Evolutionary conservation across 1,140 invertebrate species (phyloP).

Genomic region (Melanaphis sacchari): DNA sequence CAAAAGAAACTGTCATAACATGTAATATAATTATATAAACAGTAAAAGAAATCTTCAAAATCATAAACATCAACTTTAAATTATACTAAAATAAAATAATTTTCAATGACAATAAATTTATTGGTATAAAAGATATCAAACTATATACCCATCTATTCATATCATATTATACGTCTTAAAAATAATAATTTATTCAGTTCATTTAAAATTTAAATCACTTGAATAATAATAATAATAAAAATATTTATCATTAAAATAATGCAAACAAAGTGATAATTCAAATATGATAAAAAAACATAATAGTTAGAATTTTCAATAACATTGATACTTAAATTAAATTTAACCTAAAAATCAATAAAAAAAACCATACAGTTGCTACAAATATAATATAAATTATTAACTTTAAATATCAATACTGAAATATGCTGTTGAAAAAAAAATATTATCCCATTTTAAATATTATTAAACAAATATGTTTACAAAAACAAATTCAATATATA

Average conservation of each 20-base stretch:
- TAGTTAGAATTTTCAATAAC: background rate
- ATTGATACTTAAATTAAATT: background rate
- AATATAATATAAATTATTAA: background rate
- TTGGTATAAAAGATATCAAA: background rate
- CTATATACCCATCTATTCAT: background rate
- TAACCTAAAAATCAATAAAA: background rate
- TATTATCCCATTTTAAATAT: background rate
- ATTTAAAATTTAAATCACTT: background rate
- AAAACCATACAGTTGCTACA: background rate
- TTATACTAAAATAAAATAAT: background rate
- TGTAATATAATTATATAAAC: background rate
- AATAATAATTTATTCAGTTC: background rate
- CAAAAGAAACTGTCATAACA: background rate
- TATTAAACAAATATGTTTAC: fast-evolving
- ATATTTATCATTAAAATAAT: background rate
- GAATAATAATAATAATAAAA: background rate
- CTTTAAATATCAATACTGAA: background rate
- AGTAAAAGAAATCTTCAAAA: background rate
- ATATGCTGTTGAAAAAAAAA: no score
- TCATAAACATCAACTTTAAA: background rate
- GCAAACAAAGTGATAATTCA: background rate
- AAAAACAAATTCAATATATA: background rate
- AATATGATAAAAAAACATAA: background rate
- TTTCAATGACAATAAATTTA: background rate
- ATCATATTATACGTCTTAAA: background rate